These are phyloP conservation scores for Brachionus rubens DNA, from an alignment of 1,140 invertebrate species.

Conservation along the genomic window DNA sequence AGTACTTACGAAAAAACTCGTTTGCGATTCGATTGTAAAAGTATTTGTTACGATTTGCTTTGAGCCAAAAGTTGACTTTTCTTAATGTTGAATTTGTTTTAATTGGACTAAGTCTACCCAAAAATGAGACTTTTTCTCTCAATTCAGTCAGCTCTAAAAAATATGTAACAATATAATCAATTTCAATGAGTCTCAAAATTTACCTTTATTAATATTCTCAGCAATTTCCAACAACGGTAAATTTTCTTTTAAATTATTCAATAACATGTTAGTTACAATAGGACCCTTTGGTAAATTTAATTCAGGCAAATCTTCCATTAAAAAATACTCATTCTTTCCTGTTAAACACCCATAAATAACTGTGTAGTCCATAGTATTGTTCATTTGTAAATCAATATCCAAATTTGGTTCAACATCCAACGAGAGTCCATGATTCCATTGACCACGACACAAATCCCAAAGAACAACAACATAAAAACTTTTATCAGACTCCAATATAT, in stretches of 20 bases:
- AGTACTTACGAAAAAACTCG: slow-evolving; percentile 8
- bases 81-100: slow-evolving; percentile 20
- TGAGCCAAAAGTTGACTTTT: slow-evolving; percentile 37
- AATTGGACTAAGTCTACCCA: background rate
- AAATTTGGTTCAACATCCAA: background rate
- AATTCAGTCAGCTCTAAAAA: slow-evolving; percentile 16
- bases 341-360: slow-evolving; percentile 16
- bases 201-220: slow-evolving; percentile 11
- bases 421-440: slow-evolving; percentile 18
- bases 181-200: too few relatives aligned
- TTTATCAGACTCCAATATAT: background rate
- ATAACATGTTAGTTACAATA: slow-evolving; percentile 13
- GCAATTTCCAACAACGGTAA: background rate
- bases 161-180: too few relatives aligned
- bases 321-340: slow-evolving; percentile 25
- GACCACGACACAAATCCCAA: slow-evolving; percentile 38
- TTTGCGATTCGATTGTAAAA: background rate
- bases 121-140: background rate
- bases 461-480: slow-evolving; percentile 24
- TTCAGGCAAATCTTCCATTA: slow-evolving; percentile 11
- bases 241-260: slow-evolving; percentile 38
- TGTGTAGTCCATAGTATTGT: slow-evolving; percentile 37
- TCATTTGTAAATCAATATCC: slow-evolving; percentile 5
- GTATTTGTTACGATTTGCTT: background rate
- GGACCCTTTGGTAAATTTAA: background rate